Evolutionary conservation across 2,113 vertebrate genomes (phyloP), one percentile per base, ranked within the genome.

Genomic region (Lanius ludovicianus): DNA sequence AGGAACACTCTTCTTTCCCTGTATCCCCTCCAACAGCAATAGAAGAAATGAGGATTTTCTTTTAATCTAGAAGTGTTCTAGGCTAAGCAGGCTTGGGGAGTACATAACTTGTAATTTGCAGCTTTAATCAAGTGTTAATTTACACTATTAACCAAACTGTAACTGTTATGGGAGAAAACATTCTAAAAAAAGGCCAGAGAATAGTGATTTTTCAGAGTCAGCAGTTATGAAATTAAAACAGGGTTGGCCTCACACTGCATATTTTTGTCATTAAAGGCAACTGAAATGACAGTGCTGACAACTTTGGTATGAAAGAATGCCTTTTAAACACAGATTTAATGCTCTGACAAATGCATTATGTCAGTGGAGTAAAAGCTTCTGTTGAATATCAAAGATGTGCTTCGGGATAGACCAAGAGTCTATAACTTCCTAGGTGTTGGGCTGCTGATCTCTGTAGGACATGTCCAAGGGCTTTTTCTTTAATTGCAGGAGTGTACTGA

Each of bases 31-130:
- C 31, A 44, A 92, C 47, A 7, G 10, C 39, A 4, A 71, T 21
- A 65, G 30, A 93, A 96, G 50, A 63, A 79, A 88, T n/a, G 19
- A 94, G 63, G 67, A 89, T 75, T 50, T 71, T 57, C 50, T 93
- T 96, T 92, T 79, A 88, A 96, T 41, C 35, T 89, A 75, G 41
- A 93, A 84, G 46, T 83, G 27, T 89, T 79, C 67, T 65, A 87
- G 46, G 46, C 52, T 93, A 85, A 95, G 22, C 30, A 90, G 74
- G 52, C 35, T 53, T 87, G 75, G 65, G 59, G 76, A 93, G 62
- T 75, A 47, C 6, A 17, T 50, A 42, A 39, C 33, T 87, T 81
- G 60, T 49, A 89, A 79, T 78, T 79, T 81, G 21, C 37, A 96
- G 21, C 47, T 70, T 79, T 93, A 82, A 97, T 53, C 44, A 92